phyloP scores from a whole-genome alignment of 2,113 vertebrate genomes.

The Nannospalax galili region DNA sequence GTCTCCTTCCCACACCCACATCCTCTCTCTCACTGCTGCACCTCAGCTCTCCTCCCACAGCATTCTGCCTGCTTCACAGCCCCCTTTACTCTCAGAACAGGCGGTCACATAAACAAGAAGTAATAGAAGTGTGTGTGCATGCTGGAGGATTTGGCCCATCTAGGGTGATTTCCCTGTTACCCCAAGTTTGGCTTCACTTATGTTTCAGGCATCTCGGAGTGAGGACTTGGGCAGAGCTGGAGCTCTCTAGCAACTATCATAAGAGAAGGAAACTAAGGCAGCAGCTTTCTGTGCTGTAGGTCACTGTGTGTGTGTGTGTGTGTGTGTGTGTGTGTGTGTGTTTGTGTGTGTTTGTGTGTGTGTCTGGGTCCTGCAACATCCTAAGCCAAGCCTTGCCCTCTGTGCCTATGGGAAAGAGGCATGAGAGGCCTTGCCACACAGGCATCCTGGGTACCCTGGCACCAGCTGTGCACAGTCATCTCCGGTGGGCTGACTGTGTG shows the following conservation, averaged over 20 bases:
- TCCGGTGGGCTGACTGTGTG: not conserved
- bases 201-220: not conserved
- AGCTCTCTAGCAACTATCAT: not conserved
- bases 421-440: not conserved
- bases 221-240: not conserved
- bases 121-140: not conserved
- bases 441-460: not conserved
- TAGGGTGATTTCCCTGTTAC: not conserved
- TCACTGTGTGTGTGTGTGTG: not conserved
- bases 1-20: too few relatives aligned
- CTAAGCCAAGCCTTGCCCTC: not conserved
- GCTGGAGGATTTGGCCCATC: not conserved
- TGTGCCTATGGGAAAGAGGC: not conserved
- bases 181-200: not conserved
- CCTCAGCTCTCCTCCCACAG: not conserved
- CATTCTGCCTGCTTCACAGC: not conserved
- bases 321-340: not conserved
- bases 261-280: not conserved
- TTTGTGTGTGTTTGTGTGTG: not conserved
- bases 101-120: slow-evolving; percentile 33
- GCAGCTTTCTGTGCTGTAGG: not conserved
- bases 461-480: not conserved
- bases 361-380: rapidly evolving
- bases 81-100: not conserved
- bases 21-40: not conserved